Evolutionary conservation across 2,888 invertebrate genomes (phyloP).

Genomic region (Drosophila subsilvestris): DNA sequence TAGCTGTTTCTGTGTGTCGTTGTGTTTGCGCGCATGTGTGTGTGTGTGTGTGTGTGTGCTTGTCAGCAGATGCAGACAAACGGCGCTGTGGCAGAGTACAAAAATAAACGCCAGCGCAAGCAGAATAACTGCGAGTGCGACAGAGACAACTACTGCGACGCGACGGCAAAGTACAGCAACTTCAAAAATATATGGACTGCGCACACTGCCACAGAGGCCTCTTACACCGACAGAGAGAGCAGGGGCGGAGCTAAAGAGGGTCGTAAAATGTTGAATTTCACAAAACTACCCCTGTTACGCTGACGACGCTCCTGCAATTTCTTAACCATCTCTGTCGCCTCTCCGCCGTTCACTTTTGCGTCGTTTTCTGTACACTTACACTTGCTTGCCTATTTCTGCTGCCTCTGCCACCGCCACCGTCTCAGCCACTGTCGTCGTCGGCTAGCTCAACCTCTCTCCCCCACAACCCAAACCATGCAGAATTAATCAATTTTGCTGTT

Average conservation of each 20-base stretch:
- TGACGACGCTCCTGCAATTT: conserved; percentile 64
- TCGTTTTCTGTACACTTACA: conserved; percentile 76
- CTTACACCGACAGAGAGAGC: conserved; percentile 26
- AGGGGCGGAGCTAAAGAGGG: conserved; percentile 49
- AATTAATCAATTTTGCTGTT: conserved; percentile 48
- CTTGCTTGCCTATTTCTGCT: conserved; percentile 57
- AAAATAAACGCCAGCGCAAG: conserved; percentile 75
- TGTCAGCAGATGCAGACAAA: conserved; percentile 55
- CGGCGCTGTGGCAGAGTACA: conserved; percentile 71
- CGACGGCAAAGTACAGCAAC: conserved; percentile 78
- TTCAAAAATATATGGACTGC: conserved; percentile 76
- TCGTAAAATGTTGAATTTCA: conserved; percentile 11
- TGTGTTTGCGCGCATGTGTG: background rate
- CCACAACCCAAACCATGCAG: conserved; percentile 4
- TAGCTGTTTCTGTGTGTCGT: conserved; percentile 30
- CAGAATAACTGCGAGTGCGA: conserved; percentile 62
- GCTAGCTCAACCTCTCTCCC: background rate
- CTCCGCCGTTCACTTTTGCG: conserved; percentile 78
- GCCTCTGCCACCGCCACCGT: conserved; percentile 19
- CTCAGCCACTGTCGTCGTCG: conserved; percentile 30
- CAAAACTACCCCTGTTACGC: background rate
- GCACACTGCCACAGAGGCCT: conserved; percentile 55
- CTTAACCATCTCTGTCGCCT: conserved; percentile 68
- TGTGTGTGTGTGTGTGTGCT: conserved; percentile 23
- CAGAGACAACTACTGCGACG: conserved; percentile 78